Conservation (phyloP, 2,888 invertebrate species). For the Crematogaster levior region DNA sequence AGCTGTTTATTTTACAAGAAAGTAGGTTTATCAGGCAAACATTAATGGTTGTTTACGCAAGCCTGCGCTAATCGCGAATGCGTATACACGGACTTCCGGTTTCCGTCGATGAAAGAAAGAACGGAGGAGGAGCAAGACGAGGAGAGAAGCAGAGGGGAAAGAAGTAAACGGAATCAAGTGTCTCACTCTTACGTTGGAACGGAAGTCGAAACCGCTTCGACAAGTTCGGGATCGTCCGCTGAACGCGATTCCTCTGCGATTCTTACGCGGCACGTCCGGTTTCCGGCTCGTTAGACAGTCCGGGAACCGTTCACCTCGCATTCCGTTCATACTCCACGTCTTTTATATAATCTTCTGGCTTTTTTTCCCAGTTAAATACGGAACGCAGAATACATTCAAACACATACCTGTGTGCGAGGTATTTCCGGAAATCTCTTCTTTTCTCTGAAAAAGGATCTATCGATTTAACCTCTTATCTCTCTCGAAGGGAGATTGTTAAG, state of each 20-base stretch:
- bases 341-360: conserved; percentile 15
- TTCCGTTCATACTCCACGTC: conserved; percentile 65
- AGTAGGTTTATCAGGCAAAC: background rate
- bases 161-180: conserved; percentile 51
- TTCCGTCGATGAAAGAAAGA: conserved; percentile 64
- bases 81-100: conserved; percentile 75
- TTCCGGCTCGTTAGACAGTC: conserved; percentile 75
- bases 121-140: conserved; percentile 24
- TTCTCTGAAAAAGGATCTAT: background rate
- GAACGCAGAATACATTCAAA: background rate
- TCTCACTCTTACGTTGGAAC: conserved; percentile 65
- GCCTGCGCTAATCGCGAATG: conserved; percentile 70
- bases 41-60: conserved; percentile 6
- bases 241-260: conserved; percentile 71
- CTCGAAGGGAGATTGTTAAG: background rate
- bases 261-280: conserved; percentile 72
- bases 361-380: background rate
- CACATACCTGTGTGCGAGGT: background rate
- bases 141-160: conserved; percentile 32
- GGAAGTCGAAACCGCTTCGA: conserved; percentile 75
- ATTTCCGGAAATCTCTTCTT: background rate
- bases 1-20: background rate
- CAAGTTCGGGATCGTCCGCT: conserved; percentile 74
- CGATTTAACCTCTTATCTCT: background rate
- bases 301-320: conserved; percentile 68